These are phyloP conservation scores for Deroptyus accipitrinus DNA, from an alignment of 2,113 vertebrate genomes.

Conservation along the genomic window DNA sequence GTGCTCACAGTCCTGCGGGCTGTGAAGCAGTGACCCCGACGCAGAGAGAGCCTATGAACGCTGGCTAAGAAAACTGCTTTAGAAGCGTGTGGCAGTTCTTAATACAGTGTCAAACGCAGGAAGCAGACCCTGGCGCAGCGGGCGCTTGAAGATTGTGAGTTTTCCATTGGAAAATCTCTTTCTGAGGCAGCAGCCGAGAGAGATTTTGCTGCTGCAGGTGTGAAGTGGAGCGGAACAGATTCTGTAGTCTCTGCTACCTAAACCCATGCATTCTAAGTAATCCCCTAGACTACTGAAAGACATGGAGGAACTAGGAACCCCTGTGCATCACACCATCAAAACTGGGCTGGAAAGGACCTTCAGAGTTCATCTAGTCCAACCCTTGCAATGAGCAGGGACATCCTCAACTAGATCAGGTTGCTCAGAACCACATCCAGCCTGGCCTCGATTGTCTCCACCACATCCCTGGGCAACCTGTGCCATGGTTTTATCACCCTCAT, in stretches of 20 bases:
- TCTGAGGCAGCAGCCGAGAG: neutral
- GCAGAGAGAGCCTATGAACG: neutral
- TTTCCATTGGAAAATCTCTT: neutral
- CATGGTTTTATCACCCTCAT: neutral
- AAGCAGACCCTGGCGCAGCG: neutral
- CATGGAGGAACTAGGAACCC: neutral
- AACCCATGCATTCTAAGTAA: neutral
- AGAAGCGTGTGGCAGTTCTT: neutral
- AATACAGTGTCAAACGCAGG: neutral
- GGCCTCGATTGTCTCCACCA: neutral
- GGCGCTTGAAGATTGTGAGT: neutral
- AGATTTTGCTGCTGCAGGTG: neutral
- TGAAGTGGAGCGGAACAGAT: neutral
- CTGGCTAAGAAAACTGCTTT: neutral
- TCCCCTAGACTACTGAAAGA: neutral
- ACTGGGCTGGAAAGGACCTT: neutral
- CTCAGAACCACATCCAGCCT: neutral
- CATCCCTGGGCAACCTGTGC: neutral
- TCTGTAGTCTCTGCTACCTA: neutral
- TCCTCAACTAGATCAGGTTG: neutral
- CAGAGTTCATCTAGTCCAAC: neutral
- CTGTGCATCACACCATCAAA: rapidly evolving
- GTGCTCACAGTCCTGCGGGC: neutral
- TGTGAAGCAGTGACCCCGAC: neutral
- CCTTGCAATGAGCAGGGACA: neutral